A percentile compares a stretch with the other conserved stretches of the same genome.
These are phyloP conservation scores for Celastrina argiolus DNA, from an alignment of 2,888 invertebrate genomes.

Conservation along the genomic window DNA sequence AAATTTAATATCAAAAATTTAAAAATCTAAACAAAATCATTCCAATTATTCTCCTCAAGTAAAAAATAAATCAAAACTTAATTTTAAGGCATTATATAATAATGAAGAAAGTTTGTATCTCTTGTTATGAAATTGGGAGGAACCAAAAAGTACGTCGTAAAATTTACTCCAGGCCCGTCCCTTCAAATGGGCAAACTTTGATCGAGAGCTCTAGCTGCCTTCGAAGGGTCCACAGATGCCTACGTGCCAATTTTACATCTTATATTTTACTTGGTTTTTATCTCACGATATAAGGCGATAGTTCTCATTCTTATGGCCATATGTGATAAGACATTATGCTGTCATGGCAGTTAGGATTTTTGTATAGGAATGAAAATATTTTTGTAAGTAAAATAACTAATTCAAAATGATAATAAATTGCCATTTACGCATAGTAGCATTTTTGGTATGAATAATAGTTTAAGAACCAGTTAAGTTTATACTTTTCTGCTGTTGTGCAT, in stretches of 20 bases:
- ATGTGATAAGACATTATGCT: not conserved
- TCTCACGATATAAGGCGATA: not conserved
- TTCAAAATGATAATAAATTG: too few species aligned
- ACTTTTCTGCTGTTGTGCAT: too few species aligned
- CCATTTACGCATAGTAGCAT: too few species aligned
- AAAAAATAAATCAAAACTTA: slow-evolving; percentile 16
- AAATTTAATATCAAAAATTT: too few species aligned
- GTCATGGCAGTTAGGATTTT: not conserved
- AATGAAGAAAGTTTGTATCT: slow-evolving; percentile 35
- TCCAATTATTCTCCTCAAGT: not conserved
- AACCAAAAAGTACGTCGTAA: slow-evolving; percentile 39
- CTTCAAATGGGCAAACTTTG: slow-evolving; percentile 20
- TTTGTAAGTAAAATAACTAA: too few species aligned
- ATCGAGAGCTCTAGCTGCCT: slow-evolving; percentile 20
- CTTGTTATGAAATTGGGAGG: slow-evolving; percentile 38
- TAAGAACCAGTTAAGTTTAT: not conserved
- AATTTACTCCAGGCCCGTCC: slow-evolving; percentile 31
- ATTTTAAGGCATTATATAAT: slow-evolving; percentile 28
- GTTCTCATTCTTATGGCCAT: not conserved
- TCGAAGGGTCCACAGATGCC: slow-evolving; percentile 20
- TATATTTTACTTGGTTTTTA: slow-evolving; percentile 15
- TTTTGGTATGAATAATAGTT: not conserved
- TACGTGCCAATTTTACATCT: slow-evolving; percentile 22
- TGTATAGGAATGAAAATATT: too few species aligned
- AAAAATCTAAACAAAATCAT: not conserved